Evolutionary conservation across 2,888 invertebrate species (phyloP).

Genomic region (Ectemnius continuus): DNA sequence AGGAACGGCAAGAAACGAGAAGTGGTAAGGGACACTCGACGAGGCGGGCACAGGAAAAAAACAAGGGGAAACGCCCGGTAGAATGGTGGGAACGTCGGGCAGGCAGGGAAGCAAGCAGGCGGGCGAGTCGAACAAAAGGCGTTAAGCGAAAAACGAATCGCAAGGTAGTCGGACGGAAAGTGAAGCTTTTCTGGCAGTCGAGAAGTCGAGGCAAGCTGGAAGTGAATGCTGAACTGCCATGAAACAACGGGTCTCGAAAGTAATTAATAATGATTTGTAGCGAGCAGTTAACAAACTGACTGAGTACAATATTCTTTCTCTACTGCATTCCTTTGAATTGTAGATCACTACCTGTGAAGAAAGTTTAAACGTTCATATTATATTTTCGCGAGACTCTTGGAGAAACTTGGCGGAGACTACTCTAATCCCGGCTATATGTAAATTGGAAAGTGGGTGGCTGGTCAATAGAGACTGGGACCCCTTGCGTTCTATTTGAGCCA

Average conservation of each 20-base stretch:
- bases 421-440: too few relatives aligned
- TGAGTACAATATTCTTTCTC: too few relatives aligned
- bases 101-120: not conserved
- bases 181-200: constrained; percentile 4
- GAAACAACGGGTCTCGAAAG: not conserved
- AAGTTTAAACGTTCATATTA: too few relatives aligned
- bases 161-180: not conserved
- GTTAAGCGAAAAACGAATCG: constrained; percentile 45
- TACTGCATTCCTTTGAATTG: too few relatives aligned
- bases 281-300: too few relatives aligned
- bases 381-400: too few relatives aligned
- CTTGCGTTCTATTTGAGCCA: constrained; percentile 16
- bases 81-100: constrained; percentile 44
- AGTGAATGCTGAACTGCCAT: not conserved
- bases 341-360: too few relatives aligned
- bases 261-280: too few relatives aligned
- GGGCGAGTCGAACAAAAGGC: constrained; percentile 46
- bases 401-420: too few relatives aligned
- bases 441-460: not conserved
- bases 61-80: constrained; percentile 35
- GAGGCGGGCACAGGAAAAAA: constrained; percentile 34
- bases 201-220: not conserved
- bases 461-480: not conserved
- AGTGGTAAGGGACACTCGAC: constrained; percentile 53
- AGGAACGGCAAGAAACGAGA: constrained; percentile 9